Evolutionary conservation across 2,113 vertebrate genomes (phyloP).

Genomic region (Neogale vison): DNA sequence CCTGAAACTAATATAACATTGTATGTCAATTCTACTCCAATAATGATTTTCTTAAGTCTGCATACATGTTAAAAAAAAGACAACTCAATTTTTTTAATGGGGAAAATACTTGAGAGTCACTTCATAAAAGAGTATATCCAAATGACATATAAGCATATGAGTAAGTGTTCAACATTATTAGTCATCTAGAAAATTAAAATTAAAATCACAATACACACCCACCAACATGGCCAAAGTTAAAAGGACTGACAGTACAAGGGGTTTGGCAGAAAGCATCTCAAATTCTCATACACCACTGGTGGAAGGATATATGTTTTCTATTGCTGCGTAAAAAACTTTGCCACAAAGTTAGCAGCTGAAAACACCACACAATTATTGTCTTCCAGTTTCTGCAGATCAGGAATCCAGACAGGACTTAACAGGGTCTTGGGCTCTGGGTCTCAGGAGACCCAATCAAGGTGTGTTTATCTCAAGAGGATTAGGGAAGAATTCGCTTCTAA

Average conservation of each 20-base stretch:
- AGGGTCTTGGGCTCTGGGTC: not conserved
- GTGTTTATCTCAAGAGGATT: conserved; percentile 33
- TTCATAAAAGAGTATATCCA: not conserved
- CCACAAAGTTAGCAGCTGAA: not conserved
- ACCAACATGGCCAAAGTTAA: not conserved
- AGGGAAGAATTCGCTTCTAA: not conserved
- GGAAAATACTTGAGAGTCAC: not conserved
- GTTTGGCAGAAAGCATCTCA: not conserved
- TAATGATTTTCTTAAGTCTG: not conserved
- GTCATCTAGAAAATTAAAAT: conserved; percentile 18
- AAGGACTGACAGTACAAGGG: not conserved
- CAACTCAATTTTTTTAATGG: not conserved
- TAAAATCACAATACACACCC: not conserved
- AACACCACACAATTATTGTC: not conserved
- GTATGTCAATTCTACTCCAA: not conserved
- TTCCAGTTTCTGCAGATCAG: not conserved
- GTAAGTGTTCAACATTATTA: not conserved
- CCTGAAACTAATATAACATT: not conserved
- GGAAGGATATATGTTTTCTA: not conserved
- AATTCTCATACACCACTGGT: not conserved
- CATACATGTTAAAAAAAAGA: not conserved
- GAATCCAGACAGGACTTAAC: not conserved
- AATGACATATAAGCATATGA: not conserved
- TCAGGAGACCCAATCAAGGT: not conserved
- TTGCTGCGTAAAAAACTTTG: not conserved